These are phyloP conservation scores for Psammodynastes pulverulentus DNA, from an alignment of 2,113 vertebrate species.

Conservation along the genomic window DNA sequence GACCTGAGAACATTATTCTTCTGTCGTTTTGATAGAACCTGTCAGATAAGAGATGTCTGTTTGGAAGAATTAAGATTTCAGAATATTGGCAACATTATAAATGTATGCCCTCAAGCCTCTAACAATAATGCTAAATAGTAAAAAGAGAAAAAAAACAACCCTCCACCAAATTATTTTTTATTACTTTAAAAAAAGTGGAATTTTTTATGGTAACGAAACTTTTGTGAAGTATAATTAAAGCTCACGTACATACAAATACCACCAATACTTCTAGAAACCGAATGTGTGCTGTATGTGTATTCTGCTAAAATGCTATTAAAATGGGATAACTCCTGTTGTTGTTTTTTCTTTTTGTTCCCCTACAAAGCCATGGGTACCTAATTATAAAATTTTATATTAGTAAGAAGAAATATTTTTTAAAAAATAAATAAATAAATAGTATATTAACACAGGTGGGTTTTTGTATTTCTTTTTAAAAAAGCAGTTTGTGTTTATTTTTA, in stretches of 20 bases:
- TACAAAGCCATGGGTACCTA: background rate
- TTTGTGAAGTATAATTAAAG: background rate
- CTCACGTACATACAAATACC: background rate
- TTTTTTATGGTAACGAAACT: background rate
- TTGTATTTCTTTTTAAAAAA: background rate
- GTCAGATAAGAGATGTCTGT: background rate
- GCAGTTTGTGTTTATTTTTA: background rate
- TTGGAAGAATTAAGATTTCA: background rate
- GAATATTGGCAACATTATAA: background rate
- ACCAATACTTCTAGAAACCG: background rate
- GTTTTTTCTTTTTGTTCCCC: background rate
- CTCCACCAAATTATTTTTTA: background rate
- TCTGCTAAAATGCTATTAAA: background rate
- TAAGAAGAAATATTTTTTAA: background rate
- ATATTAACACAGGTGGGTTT: background rate
- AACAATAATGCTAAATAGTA: background rate
- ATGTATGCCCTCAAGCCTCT: background rate
- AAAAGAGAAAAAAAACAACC: background rate
- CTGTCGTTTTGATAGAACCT: background rate
- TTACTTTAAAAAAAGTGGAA: background rate
- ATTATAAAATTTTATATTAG: background rate
- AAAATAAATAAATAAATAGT: background rate
- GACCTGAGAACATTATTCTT: background rate
- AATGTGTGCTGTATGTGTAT: background rate
- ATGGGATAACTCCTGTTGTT: background rate